Base-by-base conservation (phyloP, 2,113 vertebrate genomes). In the Chlamydotis undulata region DNA sequence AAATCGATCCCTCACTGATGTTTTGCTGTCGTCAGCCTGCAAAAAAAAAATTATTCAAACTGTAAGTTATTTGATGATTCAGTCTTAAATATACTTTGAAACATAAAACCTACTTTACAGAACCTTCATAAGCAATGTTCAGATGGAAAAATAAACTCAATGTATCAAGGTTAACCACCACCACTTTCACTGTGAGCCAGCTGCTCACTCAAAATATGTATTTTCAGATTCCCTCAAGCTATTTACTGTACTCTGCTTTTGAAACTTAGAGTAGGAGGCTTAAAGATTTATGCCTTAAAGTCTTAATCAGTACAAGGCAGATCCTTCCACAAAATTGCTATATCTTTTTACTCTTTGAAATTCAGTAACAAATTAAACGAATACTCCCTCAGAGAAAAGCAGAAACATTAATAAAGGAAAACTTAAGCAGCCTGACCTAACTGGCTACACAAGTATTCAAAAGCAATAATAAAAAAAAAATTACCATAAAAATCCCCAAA, bases 11-110 rank as follows among this genome's bases (percentile, higher is more conserved):
- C 99, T 98, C 77, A 99, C 99, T 1, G 99, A 99, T 12, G 99
- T 99, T 98, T 99, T 99, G 83, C 99, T 98, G 78, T 99, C 99
- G 81, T 99, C 99, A 41, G 90, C 97, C 99, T 99, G 96, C n/a
- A 97, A 96, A 93, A 60, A 96, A 68, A 24, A 78, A 55, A 24
- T 17, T 60, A 73, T 70, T 87, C 65, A 41, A 70, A 29, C 14
- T 25, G 1, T 15, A 73, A 55, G 35, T 71, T 83, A 71, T 59
- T 43, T 33, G 14, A 64, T 59, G 23, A 81, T 56, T 91, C 49
- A 56, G 25, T 71, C 7, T 78, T 52, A 65, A 87, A 52, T 26
- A 41, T 33, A 53, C 14, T 81, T 61, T 41, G 90, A 76, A 95
- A 64, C 49, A 71, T 4, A 29, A 63, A 87, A 31, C 53, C 15